Evolutionary conservation across 2,888 invertebrate genomes (phyloP).

Genomic region (Drosophila infuscata): DNA sequence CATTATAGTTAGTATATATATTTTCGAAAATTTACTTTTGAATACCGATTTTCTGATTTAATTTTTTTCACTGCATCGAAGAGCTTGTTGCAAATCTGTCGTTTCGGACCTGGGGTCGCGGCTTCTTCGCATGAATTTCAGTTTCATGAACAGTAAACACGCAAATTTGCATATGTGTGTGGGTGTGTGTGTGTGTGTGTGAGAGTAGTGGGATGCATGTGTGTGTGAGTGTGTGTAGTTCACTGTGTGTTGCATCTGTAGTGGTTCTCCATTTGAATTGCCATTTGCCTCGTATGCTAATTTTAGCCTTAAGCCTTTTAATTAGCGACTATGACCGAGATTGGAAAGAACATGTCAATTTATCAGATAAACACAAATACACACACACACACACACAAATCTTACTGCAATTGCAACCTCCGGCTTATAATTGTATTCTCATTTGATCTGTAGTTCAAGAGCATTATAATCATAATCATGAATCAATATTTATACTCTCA

Average conservation of each 20-base stretch:
- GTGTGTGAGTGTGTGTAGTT: conserved; percentile 19
- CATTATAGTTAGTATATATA: background rate
- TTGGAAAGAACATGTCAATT: conserved; percentile 64
- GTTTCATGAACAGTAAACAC: conserved; percentile 69
- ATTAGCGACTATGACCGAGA: conserved; percentile 80
- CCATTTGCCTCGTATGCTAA: conserved; percentile 70
- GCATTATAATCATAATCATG: conserved; percentile 20
- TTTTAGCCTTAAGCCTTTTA: conserved; percentile 81
- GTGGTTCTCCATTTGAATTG: conserved; percentile 55
- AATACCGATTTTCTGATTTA: background rate
- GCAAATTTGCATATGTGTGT: conserved; percentile 48
- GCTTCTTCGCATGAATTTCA: conserved; percentile 57
- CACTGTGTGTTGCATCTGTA: conserved; percentile 33
- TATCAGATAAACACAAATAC: conserved; percentile 29
- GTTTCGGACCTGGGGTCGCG: conserved; percentile 24
- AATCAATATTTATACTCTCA: background rate
- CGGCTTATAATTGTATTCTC: conserved; percentile 47
- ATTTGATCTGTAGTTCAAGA: conserved; percentile 74
- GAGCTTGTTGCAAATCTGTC: conserved; percentile 21
- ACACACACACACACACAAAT: background rate
- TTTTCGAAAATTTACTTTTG: background rate
- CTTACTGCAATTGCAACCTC: conserved; percentile 24
- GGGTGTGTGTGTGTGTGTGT: conserved; percentile 1
- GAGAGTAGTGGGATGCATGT: conserved; percentile 7
- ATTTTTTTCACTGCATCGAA: conserved; percentile 4